Base-by-base conservation (phyloP, 2,888 invertebrate species). In the Drosophila mimica region DNA sequence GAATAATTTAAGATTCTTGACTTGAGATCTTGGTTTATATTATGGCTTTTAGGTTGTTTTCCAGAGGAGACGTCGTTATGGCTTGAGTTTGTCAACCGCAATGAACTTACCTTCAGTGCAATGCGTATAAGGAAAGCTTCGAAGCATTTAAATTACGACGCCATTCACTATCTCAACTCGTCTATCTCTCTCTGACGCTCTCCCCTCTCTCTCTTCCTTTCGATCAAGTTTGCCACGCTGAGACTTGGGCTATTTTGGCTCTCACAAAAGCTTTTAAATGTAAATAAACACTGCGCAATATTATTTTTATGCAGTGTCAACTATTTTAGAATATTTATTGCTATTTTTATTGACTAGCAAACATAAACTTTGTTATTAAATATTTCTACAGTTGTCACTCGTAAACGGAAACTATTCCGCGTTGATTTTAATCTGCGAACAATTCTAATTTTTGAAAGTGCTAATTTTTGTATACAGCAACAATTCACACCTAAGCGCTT, bases 11-110 rank as follows among this genome's bases (percentile, higher is more conserved):
- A 43, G 13, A 20, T 64, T 34, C 8, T 46, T 46, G 36, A 31
- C 11, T 51, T 46, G 31, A 43, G 17, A 38, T 46, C 4, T 25
- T 57, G 20, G 40, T 11, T 85, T 95, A 92, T 93, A 97, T 93
- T 93, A 38, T 56, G 11, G 11, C 4, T 38, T 56, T 40, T 13
- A 43, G 9, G 15, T 49, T 15, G 56, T 38, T 40, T 11, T 33
- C 8, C 31, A 34, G n/a, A 25, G 38, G 2, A 56, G 30, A 60
- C 65, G 76, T 70, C 69, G 59, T 6, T 34, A 17, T 66, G 13
- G 38, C 33, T 66, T 36, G 48, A 62, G 34, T 38, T 43, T 51
- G 40, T 36, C n/a, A 48, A 54, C 15, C 34, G 33, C 46, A 79
- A 61, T 78, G 70, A 36, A 34, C 67, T 15, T 20, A 36, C 30